A percentile compares a stretch with the other conserved stretches of the same genome.
Conservation (phyloP, 2,113 vertebrate species). For the Myocastor coypus region DNA sequence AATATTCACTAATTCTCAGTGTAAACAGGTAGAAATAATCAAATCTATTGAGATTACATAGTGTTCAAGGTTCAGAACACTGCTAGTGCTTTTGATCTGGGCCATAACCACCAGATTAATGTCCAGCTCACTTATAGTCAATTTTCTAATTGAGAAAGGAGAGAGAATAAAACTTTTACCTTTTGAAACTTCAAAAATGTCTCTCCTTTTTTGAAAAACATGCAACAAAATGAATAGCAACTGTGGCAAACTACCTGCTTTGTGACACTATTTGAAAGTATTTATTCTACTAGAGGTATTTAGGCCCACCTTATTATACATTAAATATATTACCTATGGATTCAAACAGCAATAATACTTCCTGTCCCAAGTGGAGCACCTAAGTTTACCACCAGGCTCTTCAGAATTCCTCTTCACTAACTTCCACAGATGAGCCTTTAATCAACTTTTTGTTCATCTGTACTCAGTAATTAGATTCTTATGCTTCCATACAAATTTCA, state of each 20-base stretch:
- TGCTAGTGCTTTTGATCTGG: slow-evolving; percentile 37
- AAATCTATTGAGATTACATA: slow-evolving; percentile 39
- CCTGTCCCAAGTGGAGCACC: neutral
- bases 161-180: slow-evolving; percentile 13
- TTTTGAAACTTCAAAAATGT: slow-evolving; percentile 22
- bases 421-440: slow-evolving; percentile 5
- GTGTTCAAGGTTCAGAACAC: slow-evolving; percentile 58
- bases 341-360: slow-evolving; percentile 21
- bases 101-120: slow-evolving; percentile 37
- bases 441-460: slow-evolving; percentile 55
- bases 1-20: slow-evolving; percentile 48
- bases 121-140: slow-evolving; percentile 38
- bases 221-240: slow-evolving; percentile 52
- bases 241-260: slow-evolving; percentile 51
- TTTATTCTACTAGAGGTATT: slow-evolving; percentile 36
- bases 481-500: slow-evolving; percentile 60
- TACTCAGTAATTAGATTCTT: slow-evolving; percentile 76
- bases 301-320: slow-evolving; percentile 57
- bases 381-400: slow-evolving; percentile 1
- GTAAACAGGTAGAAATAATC: slow-evolving; percentile 53
- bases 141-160: slow-evolving; percentile 58
- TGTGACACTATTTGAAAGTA: slow-evolving; percentile 62
- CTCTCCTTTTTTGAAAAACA: slow-evolving; percentile 69
- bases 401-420: slow-evolving; percentile 56
- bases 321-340: neutral